Evolutionary conservation across 2,888 invertebrate species (phyloP).

Genomic region (Thereva unica): DNA sequence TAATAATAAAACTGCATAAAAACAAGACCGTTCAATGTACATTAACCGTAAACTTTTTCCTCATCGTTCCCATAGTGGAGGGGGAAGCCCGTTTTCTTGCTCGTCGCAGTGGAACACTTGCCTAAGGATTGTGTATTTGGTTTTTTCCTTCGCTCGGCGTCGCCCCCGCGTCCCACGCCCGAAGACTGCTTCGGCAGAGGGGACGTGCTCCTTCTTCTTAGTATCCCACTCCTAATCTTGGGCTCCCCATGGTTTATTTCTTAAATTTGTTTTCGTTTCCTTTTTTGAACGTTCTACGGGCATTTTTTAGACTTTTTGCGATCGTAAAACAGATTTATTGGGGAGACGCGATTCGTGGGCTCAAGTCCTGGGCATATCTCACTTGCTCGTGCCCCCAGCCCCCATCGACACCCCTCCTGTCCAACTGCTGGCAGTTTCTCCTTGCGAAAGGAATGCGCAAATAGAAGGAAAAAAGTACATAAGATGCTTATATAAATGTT

Average conservation of each 20-base stretch:
- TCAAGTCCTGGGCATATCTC: conserved; percentile 37
- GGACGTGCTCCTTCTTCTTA: conserved; percentile 10
- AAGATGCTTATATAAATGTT: conserved; percentile 42
- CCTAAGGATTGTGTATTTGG: background rate
- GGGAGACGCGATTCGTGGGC: conserved; percentile 44
- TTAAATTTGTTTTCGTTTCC: conserved; percentile 42
- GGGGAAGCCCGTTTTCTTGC: conserved; percentile 21
- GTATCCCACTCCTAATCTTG: conserved; percentile 30
- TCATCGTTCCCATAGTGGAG: conserved; percentile 28
- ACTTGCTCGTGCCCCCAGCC: conserved; percentile 30
- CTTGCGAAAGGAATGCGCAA: conserved; percentile 37
- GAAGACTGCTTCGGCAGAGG: background rate
- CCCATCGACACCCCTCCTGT: conserved; percentile 12
- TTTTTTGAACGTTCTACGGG: conserved; percentile 35
- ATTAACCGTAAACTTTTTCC: conserved; percentile 37
- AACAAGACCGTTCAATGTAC: conserved; percentile 41
- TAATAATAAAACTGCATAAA: conserved; percentile 41
- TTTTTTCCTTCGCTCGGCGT: conserved; percentile 3
- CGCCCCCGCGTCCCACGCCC: conserved; percentile 10
- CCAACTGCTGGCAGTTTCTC: conserved; percentile 19
- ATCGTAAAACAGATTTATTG: conserved; percentile 44
- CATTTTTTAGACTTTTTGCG: conserved; percentile 40
- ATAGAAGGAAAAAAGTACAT: conserved; percentile 40
- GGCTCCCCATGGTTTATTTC: conserved; percentile 42
- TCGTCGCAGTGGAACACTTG: conserved; percentile 1